Conservation (phyloP, 2,797 vertebrate genomes). For the Enteromius fasciolatus region DNA sequence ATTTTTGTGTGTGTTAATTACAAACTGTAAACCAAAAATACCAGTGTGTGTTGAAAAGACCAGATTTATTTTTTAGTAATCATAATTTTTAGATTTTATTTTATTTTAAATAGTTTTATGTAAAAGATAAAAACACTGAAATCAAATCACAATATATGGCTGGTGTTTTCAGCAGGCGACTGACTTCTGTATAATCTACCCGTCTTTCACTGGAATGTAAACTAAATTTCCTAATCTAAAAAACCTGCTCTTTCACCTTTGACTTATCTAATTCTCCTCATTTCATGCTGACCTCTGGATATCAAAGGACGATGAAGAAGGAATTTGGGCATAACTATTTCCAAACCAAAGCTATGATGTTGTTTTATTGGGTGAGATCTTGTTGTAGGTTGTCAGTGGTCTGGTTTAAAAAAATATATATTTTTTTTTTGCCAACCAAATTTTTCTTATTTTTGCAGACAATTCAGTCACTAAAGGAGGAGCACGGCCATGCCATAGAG, state of each 20-base stretch:
- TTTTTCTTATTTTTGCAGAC: slow-evolving; percentile 73
- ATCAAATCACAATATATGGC: neutral
- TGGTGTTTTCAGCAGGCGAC: neutral
- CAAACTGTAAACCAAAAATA: no score
- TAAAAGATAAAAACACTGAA: neutral
- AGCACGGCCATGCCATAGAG: slow-evolving; percentile 90
- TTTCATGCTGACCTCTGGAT: slow-evolving; percentile 71
- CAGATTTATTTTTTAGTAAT: no score
- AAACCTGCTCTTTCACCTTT: slow-evolving; percentile 43
- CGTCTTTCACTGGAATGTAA: neutral
- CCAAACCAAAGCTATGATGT: slow-evolving; percentile 93
- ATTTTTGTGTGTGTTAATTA: no score
- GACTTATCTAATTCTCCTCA: slow-evolving; percentile 67
- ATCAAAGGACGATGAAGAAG: slow-evolving; percentile 97
- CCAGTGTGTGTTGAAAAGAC: neutral
- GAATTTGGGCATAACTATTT: slow-evolving; percentile 96
- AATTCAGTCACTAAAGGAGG: slow-evolving; percentile 94
- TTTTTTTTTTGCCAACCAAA: neutral
- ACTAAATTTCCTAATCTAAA: slow-evolving; percentile 22
- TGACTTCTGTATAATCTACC: neutral
- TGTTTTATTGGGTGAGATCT: slow-evolving; percentile 92
- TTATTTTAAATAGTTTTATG: neutral
- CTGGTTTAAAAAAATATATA: neutral
- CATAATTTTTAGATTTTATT: neutral
- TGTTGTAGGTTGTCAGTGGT: slow-evolving; percentile 18